A percentile compares a stretch with the other conserved stretches of the same genome.
Evolutionary conservation across 2,113 vertebrate species (phyloP).

Genomic region (Sardina pilchardus): DNA sequence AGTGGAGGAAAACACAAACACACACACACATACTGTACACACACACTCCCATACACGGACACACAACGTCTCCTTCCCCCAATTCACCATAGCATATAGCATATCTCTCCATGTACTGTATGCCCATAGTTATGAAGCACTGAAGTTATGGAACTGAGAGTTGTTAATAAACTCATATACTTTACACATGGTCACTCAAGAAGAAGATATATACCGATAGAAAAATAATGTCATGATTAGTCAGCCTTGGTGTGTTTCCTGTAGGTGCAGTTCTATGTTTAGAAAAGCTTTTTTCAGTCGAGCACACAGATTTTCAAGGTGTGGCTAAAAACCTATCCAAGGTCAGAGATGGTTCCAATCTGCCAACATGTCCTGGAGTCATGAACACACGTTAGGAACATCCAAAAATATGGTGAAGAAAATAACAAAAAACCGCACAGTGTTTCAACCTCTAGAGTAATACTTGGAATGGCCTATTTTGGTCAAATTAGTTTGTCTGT

Average conservation of each 20-base stretch:
- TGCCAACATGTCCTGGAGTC: neutral
- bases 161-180: neutral
- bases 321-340: neutral
- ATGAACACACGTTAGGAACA: neutral
- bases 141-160: neutral
- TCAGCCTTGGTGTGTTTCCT: neutral
- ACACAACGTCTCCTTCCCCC: neutral
- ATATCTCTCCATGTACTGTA: neutral
- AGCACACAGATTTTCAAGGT: neutral
- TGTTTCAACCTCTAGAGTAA: neutral
- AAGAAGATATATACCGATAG: neutral
- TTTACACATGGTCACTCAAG: neutral
- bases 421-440: neutral
- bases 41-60: neutral
- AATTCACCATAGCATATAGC: neutral
- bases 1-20: neutral
- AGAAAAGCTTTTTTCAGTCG: neutral
- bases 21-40: neutral
- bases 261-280: neutral
- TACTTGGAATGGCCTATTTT: conserved; percentile 1
- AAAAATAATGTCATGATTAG: conserved; percentile 18
- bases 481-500: conserved; percentile 44
- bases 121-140: neutral
- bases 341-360: neutral
- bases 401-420: neutral